Percentiles rank a stretch among this genome's conserved stretches.
These are phyloP conservation scores for Neolamprologus caudopunctatus DNA, from an alignment of 2,113 vertebrate species.

Conservation along the genomic window DNA sequence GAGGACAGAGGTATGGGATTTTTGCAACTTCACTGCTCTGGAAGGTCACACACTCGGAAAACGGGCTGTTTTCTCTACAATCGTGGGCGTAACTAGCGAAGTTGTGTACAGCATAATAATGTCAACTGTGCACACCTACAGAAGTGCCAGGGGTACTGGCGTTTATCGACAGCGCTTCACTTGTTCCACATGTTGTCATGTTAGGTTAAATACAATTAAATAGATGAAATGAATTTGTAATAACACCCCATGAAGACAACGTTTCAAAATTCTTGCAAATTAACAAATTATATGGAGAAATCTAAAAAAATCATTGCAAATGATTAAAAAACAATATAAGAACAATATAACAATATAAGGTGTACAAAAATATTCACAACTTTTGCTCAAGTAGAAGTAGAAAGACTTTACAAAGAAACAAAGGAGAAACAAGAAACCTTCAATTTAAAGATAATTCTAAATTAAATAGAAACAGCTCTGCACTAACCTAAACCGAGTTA, in stretches of 20 bases:
- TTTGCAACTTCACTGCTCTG: neutral
- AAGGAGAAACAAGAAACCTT: neutral
- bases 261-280: neutral
- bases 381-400: neutral
- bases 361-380: neutral
- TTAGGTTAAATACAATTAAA: neutral
- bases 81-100: neutral
- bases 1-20: constrained; percentile 57
- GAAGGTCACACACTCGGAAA: neutral
- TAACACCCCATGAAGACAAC: fast-evolving
- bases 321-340: neutral
- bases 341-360: neutral
- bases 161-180: neutral
- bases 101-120: neutral
- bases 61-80: neutral
- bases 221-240: neutral
- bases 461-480: neutral
- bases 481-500: fast-evolving
- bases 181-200: neutral
- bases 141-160: neutral
- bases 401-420: neutral
- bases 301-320: neutral
- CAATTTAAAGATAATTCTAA: neutral
- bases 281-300: neutral
- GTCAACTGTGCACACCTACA: neutral